phyloP scores from a whole-genome alignment of 2,113 vertebrate species.

The Lutjanus erythropterus region DNA sequence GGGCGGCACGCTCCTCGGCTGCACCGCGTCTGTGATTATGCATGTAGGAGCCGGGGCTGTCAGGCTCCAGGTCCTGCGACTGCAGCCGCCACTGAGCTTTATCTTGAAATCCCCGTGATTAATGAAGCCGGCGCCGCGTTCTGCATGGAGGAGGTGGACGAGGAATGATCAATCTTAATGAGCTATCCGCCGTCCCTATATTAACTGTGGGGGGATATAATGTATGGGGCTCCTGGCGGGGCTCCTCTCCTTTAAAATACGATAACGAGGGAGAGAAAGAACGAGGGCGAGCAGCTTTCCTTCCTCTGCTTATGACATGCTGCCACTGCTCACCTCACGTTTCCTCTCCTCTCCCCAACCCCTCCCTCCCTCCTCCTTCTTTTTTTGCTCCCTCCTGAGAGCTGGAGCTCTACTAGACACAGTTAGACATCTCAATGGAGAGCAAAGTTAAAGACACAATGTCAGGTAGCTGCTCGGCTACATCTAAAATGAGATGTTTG shows the following conservation, averaged over 20 bases:
- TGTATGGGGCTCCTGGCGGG: constrained; percentile 72
- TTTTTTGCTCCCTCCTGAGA: constrained; percentile 38
- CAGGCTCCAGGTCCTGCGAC: constrained; percentile 60
- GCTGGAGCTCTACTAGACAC: constrained; percentile 39
- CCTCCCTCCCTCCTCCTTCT: background rate
- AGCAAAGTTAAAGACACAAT: constrained; percentile 63
- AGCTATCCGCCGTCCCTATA: constrained; percentile 81
- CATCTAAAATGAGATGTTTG: constrained; percentile 52
- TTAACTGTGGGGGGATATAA: constrained; percentile 80
- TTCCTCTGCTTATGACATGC: constrained; percentile 47
- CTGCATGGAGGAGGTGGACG: constrained; percentile 74
- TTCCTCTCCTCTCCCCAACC: constrained; percentile 25
- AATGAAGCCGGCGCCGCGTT: constrained; percentile 76
- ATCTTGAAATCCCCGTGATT: constrained; percentile 84
- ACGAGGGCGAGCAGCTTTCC: constrained; percentile 51
- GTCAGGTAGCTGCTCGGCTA: constrained; percentile 20
- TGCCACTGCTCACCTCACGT: constrained; percentile 41
- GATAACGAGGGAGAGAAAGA: constrained; percentile 80
- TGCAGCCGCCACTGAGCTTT: constrained; percentile 64
- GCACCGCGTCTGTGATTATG: constrained; percentile 67
- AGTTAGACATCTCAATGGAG: constrained; percentile 70
- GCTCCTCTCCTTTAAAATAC: constrained; percentile 80
- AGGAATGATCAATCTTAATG: constrained; percentile 87
- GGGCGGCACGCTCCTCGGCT: constrained; percentile 49
- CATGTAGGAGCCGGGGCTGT: constrained; percentile 69